These are phyloP conservation scores for Cranoglanis bouderius DNA, from an alignment of 2,113 vertebrate species.

Conservation along the genomic window DNA sequence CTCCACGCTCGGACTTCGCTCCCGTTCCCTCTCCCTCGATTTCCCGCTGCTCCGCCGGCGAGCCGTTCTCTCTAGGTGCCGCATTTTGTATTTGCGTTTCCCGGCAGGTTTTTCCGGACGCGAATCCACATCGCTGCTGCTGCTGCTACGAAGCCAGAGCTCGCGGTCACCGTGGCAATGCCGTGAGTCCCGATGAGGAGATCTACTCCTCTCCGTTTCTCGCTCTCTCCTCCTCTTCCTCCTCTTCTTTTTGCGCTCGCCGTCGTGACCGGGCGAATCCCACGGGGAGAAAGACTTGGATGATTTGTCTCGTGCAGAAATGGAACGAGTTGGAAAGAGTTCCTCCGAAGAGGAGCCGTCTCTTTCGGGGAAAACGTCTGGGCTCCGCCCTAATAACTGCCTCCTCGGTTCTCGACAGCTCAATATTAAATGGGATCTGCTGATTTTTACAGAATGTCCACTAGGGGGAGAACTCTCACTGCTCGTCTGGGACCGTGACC, in stretches of 20 bases:
- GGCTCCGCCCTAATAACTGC: conserved; percentile 5
- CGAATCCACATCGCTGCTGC: conserved; percentile 31
- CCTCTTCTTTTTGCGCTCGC: background rate
- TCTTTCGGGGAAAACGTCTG: background rate
- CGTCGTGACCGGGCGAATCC: background rate
- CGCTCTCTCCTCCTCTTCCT: background rate
- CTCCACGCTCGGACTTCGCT: conserved; percentile 84
- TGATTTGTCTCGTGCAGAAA: conserved; percentile 70
- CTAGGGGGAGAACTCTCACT: conserved; percentile 29
- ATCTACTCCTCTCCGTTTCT: conserved; percentile 19
- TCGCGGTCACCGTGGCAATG: background rate
- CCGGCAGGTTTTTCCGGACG: conserved; percentile 86
- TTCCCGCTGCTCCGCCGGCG: conserved; percentile 24
- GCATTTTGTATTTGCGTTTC: conserved; percentile 94
- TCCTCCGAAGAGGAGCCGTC: conserved; percentile 55
- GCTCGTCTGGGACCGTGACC: background rate
- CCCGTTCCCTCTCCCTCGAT: conserved; percentile 68
- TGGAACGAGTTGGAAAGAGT: conserved; percentile 74
- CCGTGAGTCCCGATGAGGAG: conserved; percentile 8
- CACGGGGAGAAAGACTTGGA: conserved; percentile 72
- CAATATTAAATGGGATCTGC: background rate
- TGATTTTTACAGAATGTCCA: background rate
- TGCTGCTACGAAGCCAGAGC: background rate
- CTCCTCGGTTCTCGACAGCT: conserved; percentile 35
- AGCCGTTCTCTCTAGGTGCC: conserved; percentile 79